phyloP scores from a whole-genome alignment of 2,113 vertebrate genomes.

The Ovis canadensis region DNA sequence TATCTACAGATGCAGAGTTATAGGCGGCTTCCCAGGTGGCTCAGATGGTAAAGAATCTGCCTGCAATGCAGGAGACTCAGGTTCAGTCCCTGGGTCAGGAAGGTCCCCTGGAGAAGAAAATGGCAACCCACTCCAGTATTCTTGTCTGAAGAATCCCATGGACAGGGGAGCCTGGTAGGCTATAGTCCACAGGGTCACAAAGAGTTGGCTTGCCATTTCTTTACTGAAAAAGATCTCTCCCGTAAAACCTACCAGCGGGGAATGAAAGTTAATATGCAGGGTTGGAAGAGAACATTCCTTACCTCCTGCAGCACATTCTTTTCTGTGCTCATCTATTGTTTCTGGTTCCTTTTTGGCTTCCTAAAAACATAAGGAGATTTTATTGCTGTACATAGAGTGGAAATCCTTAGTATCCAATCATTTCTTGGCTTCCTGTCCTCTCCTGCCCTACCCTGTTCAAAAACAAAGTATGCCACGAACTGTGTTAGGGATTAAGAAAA shows the following conservation, averaged over 20 bases:
- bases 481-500: neutral
- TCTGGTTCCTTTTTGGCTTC: slow-evolving; percentile 44
- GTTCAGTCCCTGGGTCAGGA: neutral
- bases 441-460: neutral
- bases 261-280: neutral
- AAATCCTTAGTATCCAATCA: neutral
- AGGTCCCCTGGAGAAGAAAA: neutral
- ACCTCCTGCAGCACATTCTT: slow-evolving; percentile 46
- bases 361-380: slow-evolving; percentile 61
- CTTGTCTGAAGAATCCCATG: neutral
- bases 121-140: neutral
- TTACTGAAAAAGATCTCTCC: neutral
- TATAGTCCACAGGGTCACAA: neutral
- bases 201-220: neutral
- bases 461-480: neutral
- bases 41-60: neutral
- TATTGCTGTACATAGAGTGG: neutral
- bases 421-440: neutral
- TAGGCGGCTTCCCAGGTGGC: neutral
- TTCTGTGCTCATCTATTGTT: neutral
- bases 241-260: neutral
- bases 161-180: neutral
- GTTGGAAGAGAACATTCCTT: neutral
- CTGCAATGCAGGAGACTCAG: neutral
- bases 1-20: neutral